phyloP scores from a whole-genome alignment of 2,888 invertebrate genomes.

The Euclidia mi region DNA sequence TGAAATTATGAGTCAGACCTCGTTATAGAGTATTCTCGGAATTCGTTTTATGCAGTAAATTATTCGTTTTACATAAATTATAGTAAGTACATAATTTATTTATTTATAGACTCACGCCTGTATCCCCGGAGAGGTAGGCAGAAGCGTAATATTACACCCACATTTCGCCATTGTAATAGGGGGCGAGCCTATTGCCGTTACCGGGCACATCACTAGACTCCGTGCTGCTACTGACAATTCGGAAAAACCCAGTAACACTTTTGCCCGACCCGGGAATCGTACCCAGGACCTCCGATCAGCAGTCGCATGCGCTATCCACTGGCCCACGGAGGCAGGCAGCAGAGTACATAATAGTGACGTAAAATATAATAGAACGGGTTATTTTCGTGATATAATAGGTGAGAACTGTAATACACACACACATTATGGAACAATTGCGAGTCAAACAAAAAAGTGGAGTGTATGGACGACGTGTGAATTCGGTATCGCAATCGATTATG shows the following conservation, averaged over 20 bases:
- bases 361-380: constrained; percentile 13
- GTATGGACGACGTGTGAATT: constrained; percentile 36
- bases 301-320: too few species aligned
- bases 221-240: too few species aligned
- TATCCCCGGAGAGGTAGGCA: too few species aligned
- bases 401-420: constrained; percentile 12
- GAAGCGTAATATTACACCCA: too few species aligned
- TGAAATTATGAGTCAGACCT: constrained; percentile 24
- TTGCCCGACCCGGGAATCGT: too few species aligned
- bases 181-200: too few species aligned
- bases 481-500: constrained; percentile 30
- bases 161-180: too few species aligned
- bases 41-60: neutral
- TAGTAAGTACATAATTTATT: neutral
- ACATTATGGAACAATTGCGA: constrained; percentile 2
- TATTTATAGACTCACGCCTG: too few species aligned
- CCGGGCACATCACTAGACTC: too few species aligned
- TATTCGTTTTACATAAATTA: constrained; percentile 16
- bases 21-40: neutral
- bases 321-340: too few species aligned
- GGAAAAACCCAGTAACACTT: too few species aligned
- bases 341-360: constrained; percentile 1
- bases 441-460: constrained; percentile 6
- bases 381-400: constrained; percentile 25
- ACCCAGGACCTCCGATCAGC: too few species aligned